phyloP scores from a whole-genome alignment of 1,140 invertebrate genomes.

The Lethrus apterus region DNA sequence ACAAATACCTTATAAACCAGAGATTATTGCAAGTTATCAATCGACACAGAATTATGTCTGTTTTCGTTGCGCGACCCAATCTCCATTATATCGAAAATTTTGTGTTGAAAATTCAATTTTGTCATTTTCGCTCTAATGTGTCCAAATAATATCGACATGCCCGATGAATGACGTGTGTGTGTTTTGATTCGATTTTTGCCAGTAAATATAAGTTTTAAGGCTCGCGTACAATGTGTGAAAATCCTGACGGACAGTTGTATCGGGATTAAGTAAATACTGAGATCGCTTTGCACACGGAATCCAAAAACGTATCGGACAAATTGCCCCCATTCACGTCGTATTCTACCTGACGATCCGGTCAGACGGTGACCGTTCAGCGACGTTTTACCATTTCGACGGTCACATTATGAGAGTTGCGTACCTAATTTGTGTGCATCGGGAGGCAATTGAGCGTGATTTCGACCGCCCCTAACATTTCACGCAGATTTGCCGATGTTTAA shows the following conservation, averaged over 20 bases:
- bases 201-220: conserved; percentile 12
- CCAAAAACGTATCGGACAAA: conserved; percentile 14
- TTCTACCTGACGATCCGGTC: not conserved
- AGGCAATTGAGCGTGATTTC: conserved; percentile 16
- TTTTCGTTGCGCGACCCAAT: not conserved
- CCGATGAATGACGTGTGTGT: not conserved
- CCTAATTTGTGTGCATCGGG: conserved; percentile 8
- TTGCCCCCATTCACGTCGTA: conserved; percentile 1
- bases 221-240: conserved; percentile 10
- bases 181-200: conserved; percentile 12
- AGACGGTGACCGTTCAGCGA: conserved; percentile 1
- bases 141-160: not conserved
- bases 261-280: conserved; percentile 13
- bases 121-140: conserved; percentile 1
- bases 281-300: conserved; percentile 2
- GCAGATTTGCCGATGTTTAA: conserved; percentile 16
- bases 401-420: not conserved
- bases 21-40: too few species aligned
- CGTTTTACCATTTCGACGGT: not conserved
- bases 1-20: too few species aligned
- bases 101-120: too few species aligned
- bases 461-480: conserved; percentile 14
- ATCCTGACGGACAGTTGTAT: conserved; percentile 14
- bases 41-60: too few species aligned
- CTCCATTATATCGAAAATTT: too few species aligned